Conservation (phyloP, 1,140 invertebrate species). For the Cheumatopsyche charites region DNA sequence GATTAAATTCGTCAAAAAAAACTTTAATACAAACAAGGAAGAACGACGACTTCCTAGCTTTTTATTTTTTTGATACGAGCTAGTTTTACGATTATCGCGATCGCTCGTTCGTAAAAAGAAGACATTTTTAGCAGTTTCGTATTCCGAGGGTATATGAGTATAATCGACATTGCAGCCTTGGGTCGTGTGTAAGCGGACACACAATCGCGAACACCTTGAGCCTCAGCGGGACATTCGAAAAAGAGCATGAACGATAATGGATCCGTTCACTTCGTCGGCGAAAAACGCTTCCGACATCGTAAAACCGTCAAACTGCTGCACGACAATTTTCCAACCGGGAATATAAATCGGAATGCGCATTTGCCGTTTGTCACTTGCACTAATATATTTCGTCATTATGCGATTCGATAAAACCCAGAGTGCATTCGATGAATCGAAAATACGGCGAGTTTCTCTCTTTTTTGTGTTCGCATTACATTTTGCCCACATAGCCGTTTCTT, state of each 20-base stretch:
- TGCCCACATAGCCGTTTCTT: too few relatives aligned
- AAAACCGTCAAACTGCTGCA: slow-evolving; percentile 17
- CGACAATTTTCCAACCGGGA: slow-evolving; percentile 6
- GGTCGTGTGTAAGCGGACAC: not conserved
- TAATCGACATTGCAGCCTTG: slow-evolving; percentile 8
- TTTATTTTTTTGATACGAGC: too few relatives aligned
- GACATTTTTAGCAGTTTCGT: too few relatives aligned
- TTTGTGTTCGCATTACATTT: too few relatives aligned
- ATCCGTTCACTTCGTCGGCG: slow-evolving; percentile 27
- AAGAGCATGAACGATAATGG: slow-evolving; percentile 19
- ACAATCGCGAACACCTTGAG: slow-evolving; percentile 25
- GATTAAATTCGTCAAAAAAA: too few relatives aligned
- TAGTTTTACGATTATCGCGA: too few relatives aligned
- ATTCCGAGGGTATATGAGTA: not conserved
- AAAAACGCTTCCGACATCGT: slow-evolving; percentile 31
- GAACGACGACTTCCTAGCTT: too few relatives aligned
- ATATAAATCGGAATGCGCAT: not conserved
- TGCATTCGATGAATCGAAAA: too few relatives aligned
- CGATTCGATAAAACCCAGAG: too few relatives aligned
- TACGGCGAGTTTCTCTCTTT: not conserved
- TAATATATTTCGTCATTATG: not conserved
- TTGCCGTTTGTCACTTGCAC: not conserved
- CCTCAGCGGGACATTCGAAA: slow-evolving; percentile 19
- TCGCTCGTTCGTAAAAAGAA: too few relatives aligned
- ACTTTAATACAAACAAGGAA: too few relatives aligned